Evolutionary conservation across 2,888 invertebrate species (phyloP), one percentile per base, ranked within the genome.

Genomic region (Drosophila hamatofila): DNA sequence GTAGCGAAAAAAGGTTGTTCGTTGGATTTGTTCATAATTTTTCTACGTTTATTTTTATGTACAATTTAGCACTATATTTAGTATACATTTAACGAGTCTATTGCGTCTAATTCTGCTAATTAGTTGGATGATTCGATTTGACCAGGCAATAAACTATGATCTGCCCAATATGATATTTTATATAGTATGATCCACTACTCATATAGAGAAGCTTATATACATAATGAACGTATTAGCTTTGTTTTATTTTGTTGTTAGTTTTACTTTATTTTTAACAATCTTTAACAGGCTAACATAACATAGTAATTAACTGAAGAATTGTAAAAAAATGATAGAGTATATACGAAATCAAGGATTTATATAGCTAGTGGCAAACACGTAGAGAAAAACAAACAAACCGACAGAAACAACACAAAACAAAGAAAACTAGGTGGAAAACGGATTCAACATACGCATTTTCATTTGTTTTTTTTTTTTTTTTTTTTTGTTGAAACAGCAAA

Each of bases 1-100:
- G 84, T 84, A 84, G 84, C 84, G 84, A 90, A 84, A 84, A 90
- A 90, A 84, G 84, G 84, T 90, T 78, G 61, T 72, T 84, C 72
- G 83, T 84, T 84, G 84, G 84, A 84, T 90, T 84, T 88, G 39
- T 75, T 86, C 52, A 83, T 72, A 60, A 75, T 75, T 51, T 30
- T 8, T 51, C 12, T 21, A 51, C 3, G 16, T 30, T 33, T n/a
- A n/a, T 18, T 82, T 75, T 55, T 83, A 89, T 83, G 65, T 85
- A 89, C 88, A 88, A 37, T 84, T 80, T 58, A 72, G 52, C 80
- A 84, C 64, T 59, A 66, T 75, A 61, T 78, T 69, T 70, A 54
- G 59, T 64, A 65, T 75, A 78, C 55, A 79, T 76, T 85, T 85
- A 61, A 58, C 54, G 18, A 68, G 58, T 59, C 48, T 59, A 72